A percentile compares a stretch with the other conserved stretches of the same genome.
These are phyloP conservation scores for Stichopus horrens DNA, from an alignment of 53 echinoderm and acorn worm genomes.

Conservation along the genomic window DNA sequence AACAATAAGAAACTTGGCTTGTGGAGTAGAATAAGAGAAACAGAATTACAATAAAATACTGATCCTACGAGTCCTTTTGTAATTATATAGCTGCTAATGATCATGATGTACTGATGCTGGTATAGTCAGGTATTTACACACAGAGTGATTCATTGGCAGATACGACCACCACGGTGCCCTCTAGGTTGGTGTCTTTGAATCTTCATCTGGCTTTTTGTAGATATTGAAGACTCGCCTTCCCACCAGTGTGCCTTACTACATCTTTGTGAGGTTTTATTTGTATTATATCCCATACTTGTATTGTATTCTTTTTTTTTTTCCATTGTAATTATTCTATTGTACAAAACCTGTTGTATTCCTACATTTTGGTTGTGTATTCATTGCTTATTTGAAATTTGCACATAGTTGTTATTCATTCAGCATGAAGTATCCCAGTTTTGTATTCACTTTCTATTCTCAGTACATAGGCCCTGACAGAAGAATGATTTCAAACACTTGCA, in stretches of 20 bases:
- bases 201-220: not conserved
- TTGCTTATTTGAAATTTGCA: not conserved
- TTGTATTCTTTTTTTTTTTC: too few relatives aligned
- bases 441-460: not conserved
- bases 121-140: too few relatives aligned
- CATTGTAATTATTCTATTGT: too few relatives aligned
- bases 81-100: too few relatives aligned
- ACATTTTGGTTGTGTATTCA: not conserved
- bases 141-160: too few relatives aligned
- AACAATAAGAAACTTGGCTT: too few relatives aligned
- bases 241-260: not conserved
- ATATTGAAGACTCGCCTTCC: not conserved
- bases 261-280: not conserved
- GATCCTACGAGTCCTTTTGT: too few relatives aligned
- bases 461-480: not conserved
- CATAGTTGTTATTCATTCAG: not conserved
- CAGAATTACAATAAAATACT: too few relatives aligned
- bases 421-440: not conserved
- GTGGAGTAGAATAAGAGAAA: too few relatives aligned
- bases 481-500: not conserved
- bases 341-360: not conserved
- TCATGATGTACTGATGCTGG: too few relatives aligned
- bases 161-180: too few relatives aligned
- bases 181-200: not conserved
- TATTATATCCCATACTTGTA: too few relatives aligned